Percentiles rank a stretch among this genome's conserved stretches.
Conservation (phyloP, 2,113 vertebrate genomes). For the Psettodes erumei region DNA sequence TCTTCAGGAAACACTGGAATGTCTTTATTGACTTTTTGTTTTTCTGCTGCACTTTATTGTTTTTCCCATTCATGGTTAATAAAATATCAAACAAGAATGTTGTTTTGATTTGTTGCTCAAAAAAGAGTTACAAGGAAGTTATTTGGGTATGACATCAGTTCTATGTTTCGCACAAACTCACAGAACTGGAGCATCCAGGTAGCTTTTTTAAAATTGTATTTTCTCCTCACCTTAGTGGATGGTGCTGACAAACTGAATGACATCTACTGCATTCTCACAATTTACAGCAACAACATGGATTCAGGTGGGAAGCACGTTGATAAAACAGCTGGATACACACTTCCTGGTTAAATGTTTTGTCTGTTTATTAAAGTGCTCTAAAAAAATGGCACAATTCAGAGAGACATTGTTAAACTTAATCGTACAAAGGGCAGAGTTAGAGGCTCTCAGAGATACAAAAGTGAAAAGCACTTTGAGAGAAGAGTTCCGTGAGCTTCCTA, state of each 20-base stretch:
- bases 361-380: conserved; percentile 88
- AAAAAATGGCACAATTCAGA: conserved; percentile 73
- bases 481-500: conserved; percentile 27
- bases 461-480: conserved; percentile 55
- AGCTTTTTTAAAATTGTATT: background rate
- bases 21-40: conserved; percentile 12
- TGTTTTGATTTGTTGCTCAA: background rate
- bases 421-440: conserved; percentile 54
- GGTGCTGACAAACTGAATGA: background rate
- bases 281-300: background rate
- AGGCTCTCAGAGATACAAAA: conserved; percentile 49
- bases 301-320: background rate
- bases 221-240: too few relatives aligned
- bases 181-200: background rate
- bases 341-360: conserved; percentile 31
- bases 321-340: background rate
- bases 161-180: too few relatives aligned
- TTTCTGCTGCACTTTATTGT: conserved; percentile 37
- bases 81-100: conserved; percentile 12
- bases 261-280: background rate
- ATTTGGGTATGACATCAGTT: background rate
- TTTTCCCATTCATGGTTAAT: conserved; percentile 37
- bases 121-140: background rate
- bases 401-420: conserved; percentile 79
- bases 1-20: background rate